phyloP scores from a whole-genome alignment of 2,113 vertebrate genomes.

The Azemiops feae region DNA sequence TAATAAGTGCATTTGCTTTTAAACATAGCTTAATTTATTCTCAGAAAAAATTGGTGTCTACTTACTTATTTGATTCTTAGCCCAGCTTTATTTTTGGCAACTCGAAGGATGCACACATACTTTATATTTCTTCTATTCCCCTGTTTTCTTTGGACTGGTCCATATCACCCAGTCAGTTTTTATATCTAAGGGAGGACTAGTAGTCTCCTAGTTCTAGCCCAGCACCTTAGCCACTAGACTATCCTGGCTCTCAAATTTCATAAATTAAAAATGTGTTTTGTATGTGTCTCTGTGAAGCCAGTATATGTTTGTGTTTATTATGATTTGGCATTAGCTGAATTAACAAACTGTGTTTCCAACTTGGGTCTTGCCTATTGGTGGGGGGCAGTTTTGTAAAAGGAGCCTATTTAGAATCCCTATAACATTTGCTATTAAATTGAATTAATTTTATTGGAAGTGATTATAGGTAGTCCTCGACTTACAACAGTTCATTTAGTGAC shows the following conservation, averaged over 20 bases:
- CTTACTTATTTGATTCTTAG: neutral
- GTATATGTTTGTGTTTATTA: neutral
- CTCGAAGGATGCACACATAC: neutral
- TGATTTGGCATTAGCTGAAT: neutral
- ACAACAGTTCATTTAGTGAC: neutral
- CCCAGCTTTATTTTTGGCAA: neutral
- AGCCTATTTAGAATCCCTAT: neutral
- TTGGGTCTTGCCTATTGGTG: neutral
- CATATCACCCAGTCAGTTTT: neutral
- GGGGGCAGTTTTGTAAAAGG: neutral
- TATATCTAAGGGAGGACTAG: neutral
- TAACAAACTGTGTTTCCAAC: neutral
- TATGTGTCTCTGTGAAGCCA: neutral
- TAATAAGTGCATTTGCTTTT: neutral
- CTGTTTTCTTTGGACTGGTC: neutral
- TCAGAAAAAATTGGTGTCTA: neutral
- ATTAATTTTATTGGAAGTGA: neutral
- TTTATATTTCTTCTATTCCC: neutral
- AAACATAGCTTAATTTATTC: neutral
- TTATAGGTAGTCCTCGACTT: neutral
- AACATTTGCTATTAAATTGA: neutral
- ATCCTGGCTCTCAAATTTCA: neutral
- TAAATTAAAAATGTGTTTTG: neutral
- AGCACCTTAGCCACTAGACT: neutral
- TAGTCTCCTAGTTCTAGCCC: neutral